phyloP scores from a whole-genome alignment of 2,113 vertebrate genomes.

The Cyprinus carpio region DNA sequence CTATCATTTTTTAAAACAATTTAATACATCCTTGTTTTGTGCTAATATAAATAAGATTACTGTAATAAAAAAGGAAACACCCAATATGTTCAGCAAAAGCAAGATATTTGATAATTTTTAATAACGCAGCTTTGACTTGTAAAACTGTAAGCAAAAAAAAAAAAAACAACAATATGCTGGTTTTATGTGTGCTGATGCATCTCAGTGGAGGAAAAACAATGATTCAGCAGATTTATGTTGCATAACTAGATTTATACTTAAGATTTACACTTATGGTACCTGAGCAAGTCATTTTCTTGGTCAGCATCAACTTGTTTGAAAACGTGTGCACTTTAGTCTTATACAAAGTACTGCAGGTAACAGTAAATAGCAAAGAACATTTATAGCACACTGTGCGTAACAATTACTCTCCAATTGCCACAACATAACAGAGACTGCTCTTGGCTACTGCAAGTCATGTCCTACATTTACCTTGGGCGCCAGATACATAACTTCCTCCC shows the following conservation, averaged over 20 bases:
- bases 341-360: not conserved
- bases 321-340: not conserved
- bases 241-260: not conserved
- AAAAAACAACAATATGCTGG: not conserved
- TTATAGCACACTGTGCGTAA: not conserved
- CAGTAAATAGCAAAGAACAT: not conserved
- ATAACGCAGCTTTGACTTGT: not conserved
- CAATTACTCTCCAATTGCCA: slow-evolving; percentile 27
- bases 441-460: slow-evolving; percentile 50
- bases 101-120: not conserved
- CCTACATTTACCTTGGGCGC: slow-evolving; percentile 72
- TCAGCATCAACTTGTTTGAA: not conserved
- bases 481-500: slow-evolving; percentile 74
- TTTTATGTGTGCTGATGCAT: not conserved
- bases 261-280: not conserved
- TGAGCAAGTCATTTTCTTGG: not conserved
- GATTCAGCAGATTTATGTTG: not conserved
- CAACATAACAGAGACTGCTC: slow-evolving; percentile 14
- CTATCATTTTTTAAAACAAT: too few relatives aligned
- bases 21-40: too few relatives aligned
- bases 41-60: too few relatives aligned
- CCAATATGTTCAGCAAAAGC: not conserved
- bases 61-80: not conserved
- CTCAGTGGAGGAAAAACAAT: not conserved
- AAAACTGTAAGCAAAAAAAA: not conserved